Evolutionary conservation across 2,888 invertebrate species (phyloP).

Genomic region (Scelioninae gen. 2): DNA sequence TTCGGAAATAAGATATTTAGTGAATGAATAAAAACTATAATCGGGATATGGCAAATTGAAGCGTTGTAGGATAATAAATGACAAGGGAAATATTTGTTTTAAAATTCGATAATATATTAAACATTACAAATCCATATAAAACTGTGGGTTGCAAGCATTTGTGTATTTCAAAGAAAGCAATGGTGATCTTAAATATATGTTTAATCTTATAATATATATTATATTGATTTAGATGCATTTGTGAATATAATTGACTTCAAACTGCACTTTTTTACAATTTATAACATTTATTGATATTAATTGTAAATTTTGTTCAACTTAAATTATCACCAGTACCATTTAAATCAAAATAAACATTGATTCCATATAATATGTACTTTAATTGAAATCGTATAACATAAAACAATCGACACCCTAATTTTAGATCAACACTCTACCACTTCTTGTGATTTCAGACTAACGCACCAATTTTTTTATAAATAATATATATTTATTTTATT

Average conservation of each 20-base stretch:
- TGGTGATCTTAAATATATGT: slow-evolving; percentile 5
- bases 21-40: too few relatives aligned
- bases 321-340: background rate
- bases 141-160: slow-evolving; percentile 24
- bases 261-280: background rate
- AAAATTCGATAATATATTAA: slow-evolving; percentile 39
- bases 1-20: too few relatives aligned
- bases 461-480: too few relatives aligned
- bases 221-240: background rate
- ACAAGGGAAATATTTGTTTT: slow-evolving; percentile 2
- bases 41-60: too few relatives aligned
- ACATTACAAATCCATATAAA: slow-evolving; percentile 46
- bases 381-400: too few relatives aligned
- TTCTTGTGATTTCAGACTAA: too few relatives aligned
- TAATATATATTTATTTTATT: too few relatives aligned
- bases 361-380: too few relatives aligned
- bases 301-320: background rate
- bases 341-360: too few relatives aligned
- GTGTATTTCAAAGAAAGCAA: slow-evolving; percentile 19
- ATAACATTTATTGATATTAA: background rate
- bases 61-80: background rate
- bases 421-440: too few relatives aligned
- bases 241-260: slow-evolving; percentile 2
- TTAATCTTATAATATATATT: slow-evolving; percentile 8
- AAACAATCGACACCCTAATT: too few relatives aligned